phyloP scores from a whole-genome alignment of 2,888 invertebrate species.

The Zaprionus lineosus region DNA sequence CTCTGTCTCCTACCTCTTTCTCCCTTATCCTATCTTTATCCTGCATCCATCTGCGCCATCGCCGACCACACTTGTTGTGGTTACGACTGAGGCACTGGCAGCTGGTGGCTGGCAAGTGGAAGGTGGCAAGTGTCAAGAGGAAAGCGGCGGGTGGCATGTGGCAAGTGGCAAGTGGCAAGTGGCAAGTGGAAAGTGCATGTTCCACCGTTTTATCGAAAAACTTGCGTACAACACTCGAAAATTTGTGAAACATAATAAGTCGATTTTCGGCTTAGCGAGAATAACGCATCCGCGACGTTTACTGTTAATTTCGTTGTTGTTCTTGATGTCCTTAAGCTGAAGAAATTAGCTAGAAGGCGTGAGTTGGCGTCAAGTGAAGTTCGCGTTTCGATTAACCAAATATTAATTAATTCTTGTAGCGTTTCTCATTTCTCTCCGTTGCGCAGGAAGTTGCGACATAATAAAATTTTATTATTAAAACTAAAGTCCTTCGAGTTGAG shows the following conservation, averaged over 20 bases:
- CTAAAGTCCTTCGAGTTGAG: too few species aligned
- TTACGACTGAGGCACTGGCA: not conserved
- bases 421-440: too few species aligned
- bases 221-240: conserved; percentile 56
- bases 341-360: not conserved
- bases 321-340: conserved; percentile 18
- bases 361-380: too few species aligned
- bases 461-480: too few species aligned
- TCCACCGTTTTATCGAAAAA: conserved; percentile 59
- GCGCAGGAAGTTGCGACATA: too few species aligned
- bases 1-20: not conserved
- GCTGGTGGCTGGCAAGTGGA: conserved; percentile 34
- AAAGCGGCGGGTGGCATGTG: too few species aligned
- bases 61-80: conserved; percentile 29
- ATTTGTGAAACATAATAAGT: conserved; percentile 52
- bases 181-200: too few species aligned
- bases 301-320: not conserved
- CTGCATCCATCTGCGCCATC: too few species aligned
- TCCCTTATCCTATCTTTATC: not conserved
- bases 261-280: conserved; percentile 10
- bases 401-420: too few species aligned
- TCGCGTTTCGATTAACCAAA: too few species aligned
- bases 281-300: not conserved
- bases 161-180: too few species aligned
- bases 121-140: too few species aligned